Base-by-base conservation (phyloP, 2,888 invertebrate genomes). In the Sinohyriopsis cumingii region DNA sequence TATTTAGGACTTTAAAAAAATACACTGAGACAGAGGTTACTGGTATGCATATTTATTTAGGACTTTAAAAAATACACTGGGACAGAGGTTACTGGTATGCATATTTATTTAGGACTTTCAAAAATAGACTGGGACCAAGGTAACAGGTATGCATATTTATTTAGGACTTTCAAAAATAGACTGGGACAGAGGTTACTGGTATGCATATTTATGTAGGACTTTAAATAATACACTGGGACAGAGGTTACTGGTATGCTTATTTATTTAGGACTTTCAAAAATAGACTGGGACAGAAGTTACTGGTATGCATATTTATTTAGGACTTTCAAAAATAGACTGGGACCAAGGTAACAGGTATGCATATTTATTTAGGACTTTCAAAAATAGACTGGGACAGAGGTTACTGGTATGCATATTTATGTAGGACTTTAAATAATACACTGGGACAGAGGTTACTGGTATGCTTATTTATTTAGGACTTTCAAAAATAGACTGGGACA, bases 91-190 rank as follows among this genome's bases (percentile, higher is more conserved):
- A 79, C 72, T 75, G 67, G 84, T 84, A 71, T 68, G 68, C 62
- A 59, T 65, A 33, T 25, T 25, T 25, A 3, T 25, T 25, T 81
- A 62, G 84, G 85, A 0, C 72, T 83, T 25, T 82, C 76, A 80
- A 78, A 81, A 57, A 65, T 83, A 54, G 79, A 84, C 63, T 61
- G 71, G 28, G 75, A 72, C n/a, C 59, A 63, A 54, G 83, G 83
- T 18, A 80, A 80, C 72, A 76, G 68, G 84, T 84, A 71, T 68
- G 68, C 62, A 59, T 65, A 33, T 4, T 25, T 25, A 3, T 25
- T 25, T 81, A 62, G 84, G 85, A 0, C 72, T 83, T 25, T 82
- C 76, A 80, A 78, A 81, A 57, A 65, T 83, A 45, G 79, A 84
- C 63, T 61, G 71, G 28, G 75, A 72, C n/a, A 60, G 65, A 54